Conservation (phyloP, 2,888 invertebrate genomes). For the Epinotia ramella region DNA sequence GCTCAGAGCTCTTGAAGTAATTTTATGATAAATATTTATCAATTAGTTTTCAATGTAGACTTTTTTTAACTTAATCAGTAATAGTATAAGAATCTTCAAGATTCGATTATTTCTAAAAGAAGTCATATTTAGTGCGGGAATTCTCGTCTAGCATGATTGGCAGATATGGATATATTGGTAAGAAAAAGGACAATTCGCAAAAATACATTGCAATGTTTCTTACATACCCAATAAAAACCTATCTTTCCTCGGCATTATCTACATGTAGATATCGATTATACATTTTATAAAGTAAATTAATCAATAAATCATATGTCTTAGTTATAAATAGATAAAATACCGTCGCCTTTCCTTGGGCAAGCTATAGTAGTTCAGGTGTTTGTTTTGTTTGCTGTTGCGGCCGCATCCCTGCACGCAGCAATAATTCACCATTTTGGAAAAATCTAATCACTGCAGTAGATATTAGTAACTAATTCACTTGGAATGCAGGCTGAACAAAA, state of each 20-base stretch:
- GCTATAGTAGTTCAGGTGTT: constrained; percentile 71
- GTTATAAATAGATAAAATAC: constrained; percentile 51
- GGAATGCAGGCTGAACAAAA: no score
- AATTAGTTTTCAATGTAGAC: no score
- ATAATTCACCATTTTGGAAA: constrained; percentile 71
- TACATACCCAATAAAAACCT: not conserved
- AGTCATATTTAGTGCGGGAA: no score
- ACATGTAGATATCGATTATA: not conserved
- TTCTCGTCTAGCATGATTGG: no score
- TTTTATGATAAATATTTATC: no score
- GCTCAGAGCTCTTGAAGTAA: no score
- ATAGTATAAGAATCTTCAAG: no score
- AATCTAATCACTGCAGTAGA: not conserved
- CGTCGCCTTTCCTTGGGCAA: constrained; percentile 72
- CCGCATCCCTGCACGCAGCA: constrained; percentile 75
- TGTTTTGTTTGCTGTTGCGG: constrained; percentile 71
- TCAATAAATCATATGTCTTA: not conserved
- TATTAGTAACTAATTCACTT: no score
- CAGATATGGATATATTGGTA: not conserved
- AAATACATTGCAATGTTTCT: not conserved
- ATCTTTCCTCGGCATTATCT: not conserved
- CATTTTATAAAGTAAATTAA: not conserved
- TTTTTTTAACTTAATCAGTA: no score
- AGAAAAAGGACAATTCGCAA: not conserved
- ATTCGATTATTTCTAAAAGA: no score